Conservation (phyloP, 2,888 invertebrate species). For the Ennomos erosarius region DNA sequence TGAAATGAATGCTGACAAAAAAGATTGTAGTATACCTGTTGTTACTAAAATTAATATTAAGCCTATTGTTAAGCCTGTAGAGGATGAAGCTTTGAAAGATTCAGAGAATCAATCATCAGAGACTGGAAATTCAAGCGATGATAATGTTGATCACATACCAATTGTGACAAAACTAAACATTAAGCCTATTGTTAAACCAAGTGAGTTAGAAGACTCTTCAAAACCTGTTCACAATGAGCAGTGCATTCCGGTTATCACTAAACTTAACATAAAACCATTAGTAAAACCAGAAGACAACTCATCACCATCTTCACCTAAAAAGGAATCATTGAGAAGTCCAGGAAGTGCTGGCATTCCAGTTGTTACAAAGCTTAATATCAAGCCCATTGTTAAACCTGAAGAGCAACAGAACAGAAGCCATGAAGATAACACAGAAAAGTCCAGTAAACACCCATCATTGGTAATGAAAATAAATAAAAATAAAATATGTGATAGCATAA, state of each 20-base stretch:
- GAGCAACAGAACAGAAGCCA: conserved; percentile 54
- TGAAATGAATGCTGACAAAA: conserved; percentile 68
- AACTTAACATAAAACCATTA: conserved; percentile 75
- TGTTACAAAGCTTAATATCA: conserved; percentile 78
- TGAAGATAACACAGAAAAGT: conserved; percentile 57
- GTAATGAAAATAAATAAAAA: conserved; percentile 80
- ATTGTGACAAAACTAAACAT: conserved; percentile 84
- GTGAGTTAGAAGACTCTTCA: conserved; percentile 52
- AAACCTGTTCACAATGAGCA: conserved; percentile 56
- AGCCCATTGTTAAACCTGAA: conserved; percentile 76
- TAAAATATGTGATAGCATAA: conserved; percentile 60
- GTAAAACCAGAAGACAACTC: conserved; percentile 67
- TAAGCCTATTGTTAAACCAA: conserved; percentile 81
- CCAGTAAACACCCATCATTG: conserved; percentile 70
- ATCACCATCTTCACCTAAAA: conserved; percentile 71
- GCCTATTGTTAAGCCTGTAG: conserved; percentile 81
- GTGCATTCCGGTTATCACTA: conserved; percentile 71
- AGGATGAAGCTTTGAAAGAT: conserved; percentile 69
- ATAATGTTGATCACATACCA: conserved; percentile 76
- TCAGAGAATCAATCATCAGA: conserved; percentile 78
- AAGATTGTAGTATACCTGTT: conserved; percentile 77
- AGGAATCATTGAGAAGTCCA: conserved; percentile 57
- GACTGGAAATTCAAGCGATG: conserved; percentile 79
- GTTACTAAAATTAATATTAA: conserved; percentile 84
- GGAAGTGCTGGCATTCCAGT: conserved; percentile 61